Percentiles rank a stretch among this genome's conserved stretches.
phyloP scores from a whole-genome alignment of 2,888 invertebrate species.

The Dasypolia templi region DNA sequence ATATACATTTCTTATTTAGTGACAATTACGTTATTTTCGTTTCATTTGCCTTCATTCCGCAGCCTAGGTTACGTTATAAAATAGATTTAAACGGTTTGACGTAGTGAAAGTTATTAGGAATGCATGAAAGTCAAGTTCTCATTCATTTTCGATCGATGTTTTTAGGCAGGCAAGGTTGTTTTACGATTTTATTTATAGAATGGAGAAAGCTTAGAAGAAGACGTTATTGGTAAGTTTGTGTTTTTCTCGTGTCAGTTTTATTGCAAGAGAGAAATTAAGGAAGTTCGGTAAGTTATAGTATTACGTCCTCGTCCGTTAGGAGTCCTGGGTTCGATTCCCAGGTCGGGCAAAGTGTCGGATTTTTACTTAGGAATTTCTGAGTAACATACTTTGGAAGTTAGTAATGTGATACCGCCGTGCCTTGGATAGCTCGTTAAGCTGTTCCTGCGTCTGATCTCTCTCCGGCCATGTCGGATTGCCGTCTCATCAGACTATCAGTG shows the following conservation, averaged over 20 bases:
- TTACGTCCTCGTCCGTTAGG: too few relatives aligned
- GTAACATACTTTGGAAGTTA: too few relatives aligned
- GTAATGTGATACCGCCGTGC: too few relatives aligned
- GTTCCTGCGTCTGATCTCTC: too few relatives aligned
- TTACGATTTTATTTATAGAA: not conserved
- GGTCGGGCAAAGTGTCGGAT: too few relatives aligned
- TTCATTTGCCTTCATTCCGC: slow-evolving; percentile 12
- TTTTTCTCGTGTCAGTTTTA: not conserved
- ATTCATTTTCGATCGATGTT: slow-evolving; percentile 17
- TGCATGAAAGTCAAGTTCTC: slow-evolving; percentile 8
- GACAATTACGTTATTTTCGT: slow-evolving; percentile 39
- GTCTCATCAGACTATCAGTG: too few relatives aligned
- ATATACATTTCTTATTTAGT: slow-evolving; percentile 67
- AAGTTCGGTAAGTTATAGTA: too few relatives aligned
- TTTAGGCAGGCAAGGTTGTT: slow-evolving; percentile 3
- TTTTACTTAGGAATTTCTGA: too few relatives aligned
- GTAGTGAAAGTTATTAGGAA: slow-evolving; percentile 7
- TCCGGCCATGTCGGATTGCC: too few relatives aligned
- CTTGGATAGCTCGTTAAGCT: too few relatives aligned
- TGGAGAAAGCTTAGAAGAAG: not conserved
- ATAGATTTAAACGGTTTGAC: slow-evolving; percentile 17
- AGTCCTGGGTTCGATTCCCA: too few relatives aligned
- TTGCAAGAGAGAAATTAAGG: not conserved
- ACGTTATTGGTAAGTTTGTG: not conserved
- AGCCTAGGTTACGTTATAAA: not conserved